Evolutionary conservation across 1,140 invertebrate species (phyloP), one percentile per base, ranked within the genome.

Genomic region (Pollicipes pollicipes): DNA sequence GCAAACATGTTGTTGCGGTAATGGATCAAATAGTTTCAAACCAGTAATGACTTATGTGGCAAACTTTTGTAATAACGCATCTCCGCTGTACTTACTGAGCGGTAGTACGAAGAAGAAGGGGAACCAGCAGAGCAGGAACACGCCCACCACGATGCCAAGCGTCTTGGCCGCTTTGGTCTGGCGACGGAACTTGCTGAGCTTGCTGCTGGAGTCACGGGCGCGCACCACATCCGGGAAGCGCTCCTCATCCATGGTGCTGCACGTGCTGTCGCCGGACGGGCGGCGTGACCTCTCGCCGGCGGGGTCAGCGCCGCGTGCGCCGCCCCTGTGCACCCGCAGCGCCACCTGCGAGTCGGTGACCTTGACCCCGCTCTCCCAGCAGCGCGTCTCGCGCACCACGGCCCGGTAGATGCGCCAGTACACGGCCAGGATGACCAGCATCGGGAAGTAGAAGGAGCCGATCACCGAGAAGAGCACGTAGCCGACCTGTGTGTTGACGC

Each of bases 81-180:
- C 6, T 24, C n/a, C 69, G 32, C 64, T 21, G 26, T 70, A 76
- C 80, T 81, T 76, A 86, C 85, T 83, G 66, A 85, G 75, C 29
- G 85, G 85, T 26, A 86, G 77, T 90, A 90, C 93, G 63, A 93
- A 82, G 81, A 99, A 98, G 82, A 98, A 98, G 2, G 96, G 95
- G 70, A 97, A 81, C 93, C 95, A 97, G 81, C 94, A 97, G 35
- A 95, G 80, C 67, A 97, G 91, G 81, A 85, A 84, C 4, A 78
- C 81, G 8, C 82, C 83, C 80, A 84, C 83, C 29, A 84, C 81
- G 70, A 84, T 82, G 35, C 83, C 93, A 69, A 98, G 82, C 29
- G 95, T 98, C 77, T 93, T 88, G 1, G 95, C 94, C 63, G 95
- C 94, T 83, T 97, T 98, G 79, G 97, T 96, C 78, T 97, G 93